Conservation (phyloP, 2,113 vertebrate species). For the Corythaixoides concolor region DNA sequence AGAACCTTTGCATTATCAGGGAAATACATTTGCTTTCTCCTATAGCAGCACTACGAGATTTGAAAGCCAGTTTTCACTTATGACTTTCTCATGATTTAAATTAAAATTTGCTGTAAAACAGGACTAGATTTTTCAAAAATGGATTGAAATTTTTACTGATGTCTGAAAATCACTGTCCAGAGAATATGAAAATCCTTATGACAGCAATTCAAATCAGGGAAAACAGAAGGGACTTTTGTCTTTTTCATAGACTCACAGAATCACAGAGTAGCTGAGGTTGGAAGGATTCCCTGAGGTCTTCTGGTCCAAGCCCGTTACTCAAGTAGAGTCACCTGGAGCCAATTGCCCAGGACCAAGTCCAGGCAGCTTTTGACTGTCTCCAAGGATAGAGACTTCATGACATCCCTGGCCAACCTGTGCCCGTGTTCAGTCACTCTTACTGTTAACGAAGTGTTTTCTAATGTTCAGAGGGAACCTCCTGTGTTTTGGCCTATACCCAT, state of each 20-base stretch:
- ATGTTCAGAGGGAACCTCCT: background rate
- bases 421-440: background rate
- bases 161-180: background rate
- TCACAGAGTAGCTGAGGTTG: background rate
- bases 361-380: background rate
- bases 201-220: background rate
- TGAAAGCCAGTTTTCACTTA: background rate
- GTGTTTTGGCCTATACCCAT: background rate
- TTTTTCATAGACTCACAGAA: background rate
- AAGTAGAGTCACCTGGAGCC: background rate
- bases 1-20: background rate
- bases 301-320: background rate
- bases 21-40: background rate
- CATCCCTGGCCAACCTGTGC: background rate
- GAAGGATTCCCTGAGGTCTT: background rate
- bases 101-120: background rate
- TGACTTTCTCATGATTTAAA: background rate
- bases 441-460: background rate
- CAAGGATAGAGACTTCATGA: no score
- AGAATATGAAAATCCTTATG: background rate
- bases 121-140: background rate
- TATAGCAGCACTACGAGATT: background rate
- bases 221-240: background rate
- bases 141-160: background rate
- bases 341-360: background rate